Conservation (phyloP, 2,113 vertebrate species). For the Rhabdornis inornatus region DNA sequence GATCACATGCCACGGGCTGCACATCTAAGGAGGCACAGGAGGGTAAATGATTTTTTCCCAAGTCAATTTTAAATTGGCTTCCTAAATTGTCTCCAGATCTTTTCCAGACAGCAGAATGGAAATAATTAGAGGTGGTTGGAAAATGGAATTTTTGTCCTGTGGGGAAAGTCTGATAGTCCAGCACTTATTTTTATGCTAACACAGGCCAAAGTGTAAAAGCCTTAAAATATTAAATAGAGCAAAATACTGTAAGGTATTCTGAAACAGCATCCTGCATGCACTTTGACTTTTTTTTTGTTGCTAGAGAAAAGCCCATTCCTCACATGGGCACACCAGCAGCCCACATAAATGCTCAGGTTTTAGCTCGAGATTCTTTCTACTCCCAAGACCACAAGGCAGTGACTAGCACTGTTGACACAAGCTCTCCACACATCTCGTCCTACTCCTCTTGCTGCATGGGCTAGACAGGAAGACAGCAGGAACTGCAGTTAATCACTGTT, state of each 20-base stretch:
- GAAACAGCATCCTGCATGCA: background rate
- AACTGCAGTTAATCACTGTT: background rate
- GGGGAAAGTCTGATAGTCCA: conserved; percentile 41
- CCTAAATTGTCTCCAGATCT: conserved; percentile 62
- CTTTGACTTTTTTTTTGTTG: background rate
- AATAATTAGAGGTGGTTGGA: conserved; percentile 61
- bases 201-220: background rate
- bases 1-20: conserved; percentile 17
- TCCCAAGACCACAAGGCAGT: background rate
- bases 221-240: background rate
- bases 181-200: conserved; percentile 43
- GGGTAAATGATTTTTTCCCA: conserved; percentile 47
- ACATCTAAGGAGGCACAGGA: conserved; percentile 33
- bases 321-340: background rate
- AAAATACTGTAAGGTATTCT: background rate
- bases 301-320: background rate
- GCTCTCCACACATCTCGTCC: background rate
- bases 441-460: background rate
- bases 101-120: conserved; percentile 64
- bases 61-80: conserved; percentile 54
- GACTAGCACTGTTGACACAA: background rate
- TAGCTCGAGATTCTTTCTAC: background rate
- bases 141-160: conserved; percentile 59
- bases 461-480: background rate
- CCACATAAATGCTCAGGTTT: background rate